Percentiles rank a stretch among this genome's conserved stretches.
Conservation (phyloP, 1,140 invertebrate species). For the Hyphantria cunea region DNA sequence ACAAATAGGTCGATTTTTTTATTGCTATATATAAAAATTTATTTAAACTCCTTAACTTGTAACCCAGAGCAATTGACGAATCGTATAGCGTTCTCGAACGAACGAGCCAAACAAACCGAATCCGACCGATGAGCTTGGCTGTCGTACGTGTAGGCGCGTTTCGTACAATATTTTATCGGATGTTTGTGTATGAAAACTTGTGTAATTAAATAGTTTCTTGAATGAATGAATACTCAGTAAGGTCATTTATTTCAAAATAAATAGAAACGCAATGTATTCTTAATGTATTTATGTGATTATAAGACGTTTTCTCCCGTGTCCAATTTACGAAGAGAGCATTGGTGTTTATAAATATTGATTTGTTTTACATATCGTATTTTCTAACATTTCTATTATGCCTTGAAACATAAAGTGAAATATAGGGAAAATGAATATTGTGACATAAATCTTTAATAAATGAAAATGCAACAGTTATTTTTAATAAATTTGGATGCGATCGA, state of each 20-base stretch:
- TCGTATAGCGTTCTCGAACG: conserved; percentile 14
- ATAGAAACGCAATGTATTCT: conserved; percentile 33
- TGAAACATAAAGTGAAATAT: conserved; percentile 67
- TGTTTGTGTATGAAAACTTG: conserved; percentile 66
- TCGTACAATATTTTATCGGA: conserved; percentile 38
- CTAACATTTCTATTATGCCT: conserved; percentile 50
- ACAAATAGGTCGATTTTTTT: too few species aligned
- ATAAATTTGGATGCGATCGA: conserved; percentile 50
- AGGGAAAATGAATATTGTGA: conserved; percentile 49
- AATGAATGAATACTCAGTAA: conserved; percentile 39
- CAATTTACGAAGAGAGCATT: conserved; percentile 33
- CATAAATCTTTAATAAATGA: conserved; percentile 41
- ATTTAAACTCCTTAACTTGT: not conserved
- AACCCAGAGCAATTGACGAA: conserved; percentile 20
- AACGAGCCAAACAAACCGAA: conserved; percentile 35
- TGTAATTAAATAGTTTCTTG: conserved; percentile 42
- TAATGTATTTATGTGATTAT: conserved; percentile 37
- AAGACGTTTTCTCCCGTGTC: conserved; percentile 40
- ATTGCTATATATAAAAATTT: too few species aligned
- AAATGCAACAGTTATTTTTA: conserved; percentile 70
- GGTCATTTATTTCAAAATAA: too few species aligned
- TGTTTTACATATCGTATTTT: conserved; percentile 68
- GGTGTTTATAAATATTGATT: conserved; percentile 81
- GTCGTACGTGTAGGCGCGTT: conserved; percentile 46
- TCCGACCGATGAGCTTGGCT: conserved; percentile 49